Conservation (phyloP, 2,113 vertebrate genomes). For the Ciconia maguari region DNA sequence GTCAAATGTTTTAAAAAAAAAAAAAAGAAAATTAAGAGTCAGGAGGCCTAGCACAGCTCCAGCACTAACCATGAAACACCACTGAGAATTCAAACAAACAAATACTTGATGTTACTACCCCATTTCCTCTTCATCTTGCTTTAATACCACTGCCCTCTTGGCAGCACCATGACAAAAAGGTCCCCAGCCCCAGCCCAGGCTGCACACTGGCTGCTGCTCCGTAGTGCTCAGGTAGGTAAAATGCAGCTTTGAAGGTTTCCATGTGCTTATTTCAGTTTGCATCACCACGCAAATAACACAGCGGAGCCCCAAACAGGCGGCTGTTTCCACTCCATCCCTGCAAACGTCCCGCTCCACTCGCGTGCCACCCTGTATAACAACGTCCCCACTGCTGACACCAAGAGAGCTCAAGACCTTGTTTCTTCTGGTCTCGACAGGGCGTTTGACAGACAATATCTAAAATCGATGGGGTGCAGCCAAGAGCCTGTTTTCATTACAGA, state of each 20-base stretch:
- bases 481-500: neutral
- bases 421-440: neutral
- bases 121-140: neutral
- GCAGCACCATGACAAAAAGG: neutral
- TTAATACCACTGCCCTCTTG: neutral
- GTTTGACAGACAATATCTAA: neutral
- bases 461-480: neutral
- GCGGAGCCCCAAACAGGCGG: neutral
- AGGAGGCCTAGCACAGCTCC: neutral
- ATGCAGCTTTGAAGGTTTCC: neutral
- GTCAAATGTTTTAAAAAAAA: neutral
- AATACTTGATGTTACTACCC: neutral
- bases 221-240: fast-evolving
- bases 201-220: neutral
- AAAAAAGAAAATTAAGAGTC: neutral
- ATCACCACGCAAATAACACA: fast-evolving
- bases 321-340: neutral
- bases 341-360: fast-evolving
- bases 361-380: fast-evolving
- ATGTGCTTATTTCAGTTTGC: fast-evolving
- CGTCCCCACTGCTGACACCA: neutral
- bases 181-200: neutral
- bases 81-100: neutral
- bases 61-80: neutral
- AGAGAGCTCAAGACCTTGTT: neutral